Percentiles rank a stretch among this genome's conserved stretches.
Conservation (phyloP, 2,888 invertebrate species). For the Aproaerema taeniolella region DNA sequence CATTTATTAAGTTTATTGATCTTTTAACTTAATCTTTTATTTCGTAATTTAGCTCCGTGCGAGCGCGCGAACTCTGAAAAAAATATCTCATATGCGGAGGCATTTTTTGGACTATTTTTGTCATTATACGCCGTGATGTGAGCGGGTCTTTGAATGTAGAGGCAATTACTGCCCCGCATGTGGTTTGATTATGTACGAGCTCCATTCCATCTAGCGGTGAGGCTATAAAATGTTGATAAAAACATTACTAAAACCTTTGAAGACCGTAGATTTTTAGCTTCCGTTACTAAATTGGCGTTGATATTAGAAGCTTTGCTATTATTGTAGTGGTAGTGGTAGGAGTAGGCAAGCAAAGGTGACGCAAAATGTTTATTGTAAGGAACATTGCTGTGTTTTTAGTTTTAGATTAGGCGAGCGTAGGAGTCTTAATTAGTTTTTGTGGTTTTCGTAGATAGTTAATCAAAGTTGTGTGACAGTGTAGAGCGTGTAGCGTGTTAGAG, state of each 20-base stretch:
- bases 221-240: slow-evolving; percentile 60
- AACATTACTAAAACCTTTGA: slow-evolving; percentile 64
- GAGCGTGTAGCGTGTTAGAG: slow-evolving; percentile 23
- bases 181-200: slow-evolving; percentile 73
- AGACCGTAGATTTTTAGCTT: slow-evolving; percentile 64
- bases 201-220: slow-evolving; percentile 66
- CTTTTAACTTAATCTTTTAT: slow-evolving; percentile 78
- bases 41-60: slow-evolving; percentile 74
- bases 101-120: slow-evolving; percentile 77
- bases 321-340: slow-evolving; percentile 37
- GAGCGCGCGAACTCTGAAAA: slow-evolving; percentile 72
- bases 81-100: slow-evolving; percentile 74
- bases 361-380: too few relatives aligned
- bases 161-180: slow-evolving; percentile 76
- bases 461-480: slow-evolving; percentile 21
- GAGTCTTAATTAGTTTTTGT: slow-evolving; percentile 30
- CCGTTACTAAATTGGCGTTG: slow-evolving; percentile 71
- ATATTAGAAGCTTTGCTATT: slow-evolving; percentile 59
- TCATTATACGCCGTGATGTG: slow-evolving; percentile 77
- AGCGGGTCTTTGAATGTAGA: slow-evolving; percentile 74
- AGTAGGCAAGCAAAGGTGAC: too few relatives aligned
- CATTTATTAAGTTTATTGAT: slow-evolving; percentile 79
- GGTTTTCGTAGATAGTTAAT: slow-evolving; percentile 30
- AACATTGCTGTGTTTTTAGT: slow-evolving; percentile 24
- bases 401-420: slow-evolving; percentile 28